These are phyloP conservation scores for Paratrypauchen microcephalus DNA, from an alignment of 2,797 vertebrate genomes.

Conservation along the genomic window DNA sequence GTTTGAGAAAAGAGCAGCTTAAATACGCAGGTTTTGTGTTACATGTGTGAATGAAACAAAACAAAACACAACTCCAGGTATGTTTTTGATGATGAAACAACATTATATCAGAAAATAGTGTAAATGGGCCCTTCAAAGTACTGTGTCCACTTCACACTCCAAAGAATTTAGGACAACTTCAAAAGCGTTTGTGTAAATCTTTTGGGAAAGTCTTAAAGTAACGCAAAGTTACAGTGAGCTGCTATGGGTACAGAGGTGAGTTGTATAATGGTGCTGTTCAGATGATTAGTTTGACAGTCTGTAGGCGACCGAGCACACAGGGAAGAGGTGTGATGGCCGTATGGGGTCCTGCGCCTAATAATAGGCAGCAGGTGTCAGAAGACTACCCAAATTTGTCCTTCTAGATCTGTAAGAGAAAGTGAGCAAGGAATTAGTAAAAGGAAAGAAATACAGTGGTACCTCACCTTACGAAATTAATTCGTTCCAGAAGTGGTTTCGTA, in stretches of 20 bases:
- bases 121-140: background rate
- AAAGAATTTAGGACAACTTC: background rate
- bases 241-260: background rate
- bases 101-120: no score
- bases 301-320: background rate
- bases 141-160: background rate
- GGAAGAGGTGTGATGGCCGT: background rate
- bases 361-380: conserved; percentile 11
- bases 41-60: no score
- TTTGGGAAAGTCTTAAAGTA: conserved; percentile 1
- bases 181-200: background rate
- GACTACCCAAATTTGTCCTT: conserved; percentile 7
- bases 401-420: background rate
- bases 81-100: no score
- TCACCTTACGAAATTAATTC: no score
- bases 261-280: background rate
- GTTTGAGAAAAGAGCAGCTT: no score
- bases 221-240: background rate
- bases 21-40: no score
- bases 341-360: background rate
- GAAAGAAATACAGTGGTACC: no score
- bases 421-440: background rate
- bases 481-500: no score
- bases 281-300: conserved; percentile 5
- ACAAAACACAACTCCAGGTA: no score